phyloP scores from a whole-genome alignment of 2,113 vertebrate species.

The Toxotes jaculatrix region DNA sequence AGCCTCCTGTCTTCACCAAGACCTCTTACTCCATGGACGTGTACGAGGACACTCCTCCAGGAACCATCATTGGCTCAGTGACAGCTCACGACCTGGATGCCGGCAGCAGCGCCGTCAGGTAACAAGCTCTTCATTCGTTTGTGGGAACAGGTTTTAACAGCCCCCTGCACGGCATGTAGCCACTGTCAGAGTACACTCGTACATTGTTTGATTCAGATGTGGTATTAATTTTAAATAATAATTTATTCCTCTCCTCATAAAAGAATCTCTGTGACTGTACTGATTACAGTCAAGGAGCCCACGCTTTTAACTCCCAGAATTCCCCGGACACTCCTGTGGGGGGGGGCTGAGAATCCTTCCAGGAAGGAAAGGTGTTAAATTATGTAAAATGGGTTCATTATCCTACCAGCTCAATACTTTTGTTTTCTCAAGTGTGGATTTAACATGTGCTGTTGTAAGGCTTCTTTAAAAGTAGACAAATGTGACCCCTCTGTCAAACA shows the following conservation, averaged over 20 bases:
- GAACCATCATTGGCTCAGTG: constrained; percentile 91
- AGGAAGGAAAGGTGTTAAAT: neutral
- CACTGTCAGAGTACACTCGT: no score
- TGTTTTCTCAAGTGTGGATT: no score
- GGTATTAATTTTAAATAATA: neutral
- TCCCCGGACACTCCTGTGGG: neutral
- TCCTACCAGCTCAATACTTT: neutral
- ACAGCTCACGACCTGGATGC: constrained; percentile 93
- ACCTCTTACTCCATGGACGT: constrained; percentile 89
- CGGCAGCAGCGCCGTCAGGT: constrained; percentile 92
- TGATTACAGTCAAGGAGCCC: neutral
- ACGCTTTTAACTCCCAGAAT: neutral
- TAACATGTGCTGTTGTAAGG: no score
- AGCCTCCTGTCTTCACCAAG: constrained; percentile 92
- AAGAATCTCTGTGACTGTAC: neutral
- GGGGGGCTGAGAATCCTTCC: no score
- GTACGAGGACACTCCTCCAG: constrained; percentile 90
- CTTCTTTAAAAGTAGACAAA: no score
- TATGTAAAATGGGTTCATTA: neutral
- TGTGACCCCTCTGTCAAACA: no score
- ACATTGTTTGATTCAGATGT: neutral
- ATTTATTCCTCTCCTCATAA: neutral
- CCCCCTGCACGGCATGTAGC: no score
- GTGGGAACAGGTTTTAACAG: neutral
- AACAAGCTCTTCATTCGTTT: constrained; percentile 2